Conservation (phyloP, 2,113 vertebrate species). For the Megaleporinus macrocephalus region DNA sequence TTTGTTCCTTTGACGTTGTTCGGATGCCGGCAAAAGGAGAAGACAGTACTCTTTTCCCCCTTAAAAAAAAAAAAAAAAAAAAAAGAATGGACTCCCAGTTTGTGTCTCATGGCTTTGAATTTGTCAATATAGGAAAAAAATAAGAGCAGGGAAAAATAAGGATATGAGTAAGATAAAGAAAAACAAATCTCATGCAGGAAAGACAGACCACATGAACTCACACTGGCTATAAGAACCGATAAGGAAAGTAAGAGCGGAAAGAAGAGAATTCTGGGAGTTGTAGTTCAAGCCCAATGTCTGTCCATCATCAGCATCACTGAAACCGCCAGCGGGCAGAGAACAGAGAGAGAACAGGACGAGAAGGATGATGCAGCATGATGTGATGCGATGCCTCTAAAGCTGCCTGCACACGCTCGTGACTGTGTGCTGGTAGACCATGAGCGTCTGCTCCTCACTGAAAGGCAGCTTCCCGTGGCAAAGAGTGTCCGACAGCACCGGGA, state of each 20-base stretch:
- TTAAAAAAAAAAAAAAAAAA: too few species aligned
- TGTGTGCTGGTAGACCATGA: not conserved
- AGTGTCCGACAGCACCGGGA: constrained; percentile 3
- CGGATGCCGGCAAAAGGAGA: constrained; percentile 64
- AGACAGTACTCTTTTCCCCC: constrained; percentile 34
- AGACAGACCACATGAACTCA: constrained; percentile 55
- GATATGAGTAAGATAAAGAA: constrained; percentile 40
- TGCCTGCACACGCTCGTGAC: not conserved
- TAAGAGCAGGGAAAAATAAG: constrained; percentile 34
- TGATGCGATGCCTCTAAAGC: constrained; percentile 45
- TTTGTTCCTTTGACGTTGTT: constrained; percentile 61
- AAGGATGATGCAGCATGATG: constrained; percentile 44
- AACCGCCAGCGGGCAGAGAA: constrained; percentile 43
- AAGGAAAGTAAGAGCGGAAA: constrained; percentile 5
- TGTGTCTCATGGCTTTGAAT: constrained; percentile 53
- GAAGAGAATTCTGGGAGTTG: constrained; percentile 26
- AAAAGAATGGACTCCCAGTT: constrained; percentile 29
- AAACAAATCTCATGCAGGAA: constrained; percentile 62
- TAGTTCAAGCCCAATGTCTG: constrained; percentile 27
- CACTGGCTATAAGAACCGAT: constrained; percentile 1
- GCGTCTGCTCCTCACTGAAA: not conserved
- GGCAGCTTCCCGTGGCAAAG: constrained; percentile 22
- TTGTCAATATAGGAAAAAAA: constrained; percentile 35
- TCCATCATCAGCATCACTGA: constrained; percentile 2
- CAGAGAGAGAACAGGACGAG: constrained; percentile 40